Conservation (phyloP, 2,797 vertebrate genomes). For the Clamator glandarius region DNA sequence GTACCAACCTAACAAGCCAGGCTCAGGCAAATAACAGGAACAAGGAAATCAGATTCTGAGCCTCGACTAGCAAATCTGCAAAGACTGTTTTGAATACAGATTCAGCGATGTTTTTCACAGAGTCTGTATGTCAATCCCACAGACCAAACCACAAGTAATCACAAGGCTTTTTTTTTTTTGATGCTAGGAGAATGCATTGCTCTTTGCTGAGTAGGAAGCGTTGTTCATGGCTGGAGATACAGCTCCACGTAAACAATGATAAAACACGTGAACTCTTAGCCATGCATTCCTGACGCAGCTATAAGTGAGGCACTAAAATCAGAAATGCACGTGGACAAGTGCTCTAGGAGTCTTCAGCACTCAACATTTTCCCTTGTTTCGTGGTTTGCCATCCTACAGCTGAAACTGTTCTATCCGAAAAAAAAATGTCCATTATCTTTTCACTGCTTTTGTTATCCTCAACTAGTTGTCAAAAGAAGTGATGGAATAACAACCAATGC, state of each 20-base stretch:
- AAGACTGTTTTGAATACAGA: neutral
- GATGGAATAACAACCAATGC: neutral
- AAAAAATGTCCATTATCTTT: neutral
- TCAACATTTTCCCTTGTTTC: neutral
- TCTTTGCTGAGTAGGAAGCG: neutral
- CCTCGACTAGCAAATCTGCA: neutral
- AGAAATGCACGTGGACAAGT: constrained; percentile 2
- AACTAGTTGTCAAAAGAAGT: neutral
- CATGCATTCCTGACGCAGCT: neutral
- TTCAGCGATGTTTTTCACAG: neutral
- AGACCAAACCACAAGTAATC: neutral
- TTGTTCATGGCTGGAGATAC: neutral
- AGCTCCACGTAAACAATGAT: neutral
- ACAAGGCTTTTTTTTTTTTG: neutral
- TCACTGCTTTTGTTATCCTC: neutral
- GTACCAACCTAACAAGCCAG: neutral
- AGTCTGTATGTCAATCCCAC: neutral
- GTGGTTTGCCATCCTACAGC: neutral
- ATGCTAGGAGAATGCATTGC: neutral
- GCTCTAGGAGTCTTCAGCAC: neutral
- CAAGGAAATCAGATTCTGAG: neutral
- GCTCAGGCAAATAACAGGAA: neutral
- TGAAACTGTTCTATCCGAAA: neutral
- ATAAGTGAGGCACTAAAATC: neutral
- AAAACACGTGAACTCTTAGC: neutral